Percentiles rank a stretch among this genome's conserved stretches.
Evolutionary conservation across 1,140 invertebrate genomes (phyloP).

Genomic region (Colletes latitarsis): DNA sequence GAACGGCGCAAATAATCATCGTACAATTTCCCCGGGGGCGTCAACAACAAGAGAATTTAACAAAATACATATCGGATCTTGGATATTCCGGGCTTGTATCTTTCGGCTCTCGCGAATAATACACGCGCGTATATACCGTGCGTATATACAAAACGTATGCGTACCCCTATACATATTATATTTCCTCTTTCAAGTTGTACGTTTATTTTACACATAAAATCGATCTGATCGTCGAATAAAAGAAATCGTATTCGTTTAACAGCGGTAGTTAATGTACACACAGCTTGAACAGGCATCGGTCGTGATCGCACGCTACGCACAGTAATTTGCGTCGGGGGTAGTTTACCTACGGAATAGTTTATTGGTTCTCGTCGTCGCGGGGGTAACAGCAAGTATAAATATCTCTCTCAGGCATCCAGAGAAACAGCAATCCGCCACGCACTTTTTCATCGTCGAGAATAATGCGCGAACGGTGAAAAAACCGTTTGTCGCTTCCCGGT

Average conservation of each 20-base stretch:
- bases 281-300: background rate
- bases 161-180: constrained; percentile 52
- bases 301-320: constrained; percentile 1
- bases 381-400: no score
- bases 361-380: no score
- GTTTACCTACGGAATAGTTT: background rate
- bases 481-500: no score
- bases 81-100: background rate
- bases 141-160: constrained; percentile 55
- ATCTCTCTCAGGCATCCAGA: no score
- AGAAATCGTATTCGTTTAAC: constrained; percentile 70
- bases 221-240: constrained; percentile 65
- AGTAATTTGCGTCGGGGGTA: background rate
- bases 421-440: no score
- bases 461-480: no score
- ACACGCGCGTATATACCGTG: constrained; percentile 52
- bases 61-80: background rate
- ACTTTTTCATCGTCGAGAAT: no score
- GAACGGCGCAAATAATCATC: constrained; percentile 8
- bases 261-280: constrained; percentile 61
- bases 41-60: constrained; percentile 18
- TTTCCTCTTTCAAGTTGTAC: constrained; percentile 66
- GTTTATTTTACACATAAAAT: constrained; percentile 77
- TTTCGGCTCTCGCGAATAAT: background rate
- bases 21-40: background rate